Conservation (phyloP, 2,113 vertebrate species). For the Crotalus tigris region DNA sequence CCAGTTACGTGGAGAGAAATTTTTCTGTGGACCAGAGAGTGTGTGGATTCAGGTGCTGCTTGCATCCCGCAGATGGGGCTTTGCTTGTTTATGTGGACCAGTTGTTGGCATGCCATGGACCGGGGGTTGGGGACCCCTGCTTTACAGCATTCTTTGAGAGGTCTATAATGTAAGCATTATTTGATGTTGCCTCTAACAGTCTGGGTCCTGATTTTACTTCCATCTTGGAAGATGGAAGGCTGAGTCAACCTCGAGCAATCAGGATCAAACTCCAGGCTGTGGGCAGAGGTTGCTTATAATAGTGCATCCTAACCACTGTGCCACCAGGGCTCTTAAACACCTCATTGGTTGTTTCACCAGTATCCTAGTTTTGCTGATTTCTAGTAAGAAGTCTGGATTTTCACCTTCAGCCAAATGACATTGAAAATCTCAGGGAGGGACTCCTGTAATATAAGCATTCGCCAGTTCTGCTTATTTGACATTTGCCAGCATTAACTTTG, state of each 20-base stretch:
- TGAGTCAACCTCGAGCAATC: background rate
- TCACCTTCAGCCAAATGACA: background rate
- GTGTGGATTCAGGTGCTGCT: too few species aligned
- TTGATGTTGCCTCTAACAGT: background rate
- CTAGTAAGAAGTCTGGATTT: background rate
- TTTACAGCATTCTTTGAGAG: background rate
- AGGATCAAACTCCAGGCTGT: background rate
- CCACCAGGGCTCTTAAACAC: background rate
- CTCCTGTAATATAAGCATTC: slow-evolving; percentile 4
- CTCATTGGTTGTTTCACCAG: background rate
- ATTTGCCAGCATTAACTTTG: background rate
- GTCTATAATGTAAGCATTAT: background rate
- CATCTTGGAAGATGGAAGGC: background rate
- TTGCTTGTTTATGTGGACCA: too few species aligned
- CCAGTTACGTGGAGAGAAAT: too few species aligned
- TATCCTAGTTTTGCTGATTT: background rate
- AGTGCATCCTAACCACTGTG: background rate
- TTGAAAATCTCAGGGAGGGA: background rate
- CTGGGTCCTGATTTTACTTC: background rate
- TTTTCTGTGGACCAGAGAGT: too few species aligned
- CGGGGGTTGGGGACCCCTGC: too few species aligned
- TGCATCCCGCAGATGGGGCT: too few species aligned
- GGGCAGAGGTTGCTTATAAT: background rate
- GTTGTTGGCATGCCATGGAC: too few species aligned
- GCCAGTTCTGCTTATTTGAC: background rate